Percentiles rank a stretch among this genome's conserved stretches.
Evolutionary conservation across 2,797 vertebrate genomes (phyloP).

Genomic region (Typhlichthys subterraneus): DNA sequence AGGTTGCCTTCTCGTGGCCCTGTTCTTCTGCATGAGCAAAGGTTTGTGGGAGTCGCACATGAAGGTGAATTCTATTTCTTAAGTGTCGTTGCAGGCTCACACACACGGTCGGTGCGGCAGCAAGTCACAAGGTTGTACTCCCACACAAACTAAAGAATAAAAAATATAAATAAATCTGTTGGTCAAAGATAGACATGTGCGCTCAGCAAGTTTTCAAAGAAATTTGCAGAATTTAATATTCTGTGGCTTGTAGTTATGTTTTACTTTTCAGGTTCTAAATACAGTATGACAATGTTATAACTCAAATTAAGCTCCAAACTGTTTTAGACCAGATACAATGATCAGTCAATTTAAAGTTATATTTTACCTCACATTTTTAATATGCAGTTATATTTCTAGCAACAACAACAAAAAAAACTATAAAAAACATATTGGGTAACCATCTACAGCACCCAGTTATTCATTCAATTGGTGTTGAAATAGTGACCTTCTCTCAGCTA

Average conservation of each 20-base stretch:
- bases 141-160: too few species aligned
- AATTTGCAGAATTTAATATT: background rate
- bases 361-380: background rate
- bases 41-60: slow-evolving; percentile 45
- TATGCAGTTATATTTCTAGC: background rate
- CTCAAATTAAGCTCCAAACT: too few species aligned
- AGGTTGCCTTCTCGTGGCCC: slow-evolving; percentile 63
- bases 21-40: slow-evolving; percentile 39
- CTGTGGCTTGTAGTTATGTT: background rate
- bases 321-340: too few species aligned
- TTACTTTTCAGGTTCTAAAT: background rate
- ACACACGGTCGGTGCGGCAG: too few species aligned
- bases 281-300: too few species aligned
- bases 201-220: background rate
- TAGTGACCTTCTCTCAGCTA: slow-evolving; percentile 50
- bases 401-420: background rate
- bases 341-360: too few species aligned
- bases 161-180: slow-evolving; percentile 1
- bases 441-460: slow-evolving; percentile 50
- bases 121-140: too few species aligned
- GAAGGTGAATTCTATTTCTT: slow-evolving; percentile 26
- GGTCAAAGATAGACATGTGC: background rate
- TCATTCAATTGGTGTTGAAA: slow-evolving; percentile 65
- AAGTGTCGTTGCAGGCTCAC: too few species aligned
- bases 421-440: background rate